phyloP scores from a whole-genome alignment of 2,888 invertebrate species.

The Cyclophora punctaria region DNA sequence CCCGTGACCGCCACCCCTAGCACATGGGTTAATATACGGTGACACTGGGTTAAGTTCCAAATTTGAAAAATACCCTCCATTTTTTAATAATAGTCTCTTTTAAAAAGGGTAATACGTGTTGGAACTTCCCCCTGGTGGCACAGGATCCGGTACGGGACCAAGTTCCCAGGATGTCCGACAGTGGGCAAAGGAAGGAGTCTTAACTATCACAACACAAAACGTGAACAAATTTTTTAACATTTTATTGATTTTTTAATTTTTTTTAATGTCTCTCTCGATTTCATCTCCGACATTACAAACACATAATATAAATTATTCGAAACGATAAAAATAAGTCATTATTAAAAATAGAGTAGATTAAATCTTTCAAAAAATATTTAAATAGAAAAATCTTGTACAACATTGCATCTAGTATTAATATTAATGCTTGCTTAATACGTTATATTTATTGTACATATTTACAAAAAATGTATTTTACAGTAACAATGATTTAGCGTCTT shows the following conservation, averaged over 20 bases:
- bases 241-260: slow-evolving; percentile 68
- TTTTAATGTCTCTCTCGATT: slow-evolving; percentile 67
- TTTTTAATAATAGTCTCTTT: too few species aligned
- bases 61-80: background rate
- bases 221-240: slow-evolving; percentile 60
- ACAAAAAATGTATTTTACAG: slow-evolving; percentile 69
- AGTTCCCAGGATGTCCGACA: slow-evolving; percentile 51
- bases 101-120: slow-evolving; percentile 8
- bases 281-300: slow-evolving; percentile 70
- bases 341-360: slow-evolving; percentile 73
- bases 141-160: slow-evolving; percentile 47
- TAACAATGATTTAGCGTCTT: slow-evolving; percentile 74
- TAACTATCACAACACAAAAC: slow-evolving; percentile 54
- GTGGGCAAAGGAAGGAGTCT: slow-evolving; percentile 44
- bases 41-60: slow-evolving; percentile 43
- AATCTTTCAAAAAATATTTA: slow-evolving; percentile 71
- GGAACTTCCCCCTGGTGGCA: slow-evolving; percentile 45
- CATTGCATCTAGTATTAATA: slow-evolving; percentile 71
- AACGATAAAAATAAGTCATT: slow-evolving; percentile 71
- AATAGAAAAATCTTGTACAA: slow-evolving; percentile 72
- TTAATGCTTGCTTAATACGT: slow-evolving; percentile 61
- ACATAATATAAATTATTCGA: slow-evolving; percentile 72
- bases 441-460: slow-evolving; percentile 72
- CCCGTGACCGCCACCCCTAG: slow-evolving; percentile 62
- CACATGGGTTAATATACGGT: slow-evolving; percentile 36